Evolutionary conservation across 2,888 invertebrate genomes (phyloP), one percentile per base, ranked within the genome.

Genomic region (Ceraclea dissimilis): DNA sequence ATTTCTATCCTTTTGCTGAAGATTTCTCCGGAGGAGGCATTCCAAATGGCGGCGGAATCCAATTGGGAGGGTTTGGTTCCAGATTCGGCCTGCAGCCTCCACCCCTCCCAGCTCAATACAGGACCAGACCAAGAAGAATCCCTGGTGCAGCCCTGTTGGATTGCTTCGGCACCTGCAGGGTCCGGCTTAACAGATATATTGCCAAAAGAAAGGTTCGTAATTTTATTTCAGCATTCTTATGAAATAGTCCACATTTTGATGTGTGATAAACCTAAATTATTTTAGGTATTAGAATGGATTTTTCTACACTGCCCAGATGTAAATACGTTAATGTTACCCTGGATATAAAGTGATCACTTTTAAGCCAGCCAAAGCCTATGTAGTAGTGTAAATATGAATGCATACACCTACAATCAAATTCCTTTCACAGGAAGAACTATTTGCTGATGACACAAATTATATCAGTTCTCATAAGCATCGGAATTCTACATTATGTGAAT

Each of bases 91-190:
- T 53, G 33, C 46, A 48, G 16, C 33, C 65, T 72, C 48, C 70
- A 75, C 0, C 75, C 76, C 74, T 74, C 74, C 56, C 67, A 74
- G 0, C 68, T 20, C 16, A n/a, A n/a, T 20, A 49, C n/a, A 18
- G 26, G 76, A 49, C 76, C 76, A 66, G 76, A 75, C 0, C 68
- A 72, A 0, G 78, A 79, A 2, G 63, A 63, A 1, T 48, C 21
- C 71, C 75, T 2, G 66, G 74, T 8, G 70, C 79, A 2, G 81
- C 85, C 26, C 75, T 89, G 39, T 84, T 88, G 68, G 87, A 88
- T 66, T 91, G 91, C 70, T 86, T 91, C 68, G 73, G 85, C 57
- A 84, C 85, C 13, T 90, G 90, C 66, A 79, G 89, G 49, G 83
- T 84, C 21, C 79, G 85, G 58, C 74, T 91, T 49, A 85, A 88